Conservation (phyloP, 1,140 invertebrate genomes). For the Pseudomyrmex concolor region DNA sequence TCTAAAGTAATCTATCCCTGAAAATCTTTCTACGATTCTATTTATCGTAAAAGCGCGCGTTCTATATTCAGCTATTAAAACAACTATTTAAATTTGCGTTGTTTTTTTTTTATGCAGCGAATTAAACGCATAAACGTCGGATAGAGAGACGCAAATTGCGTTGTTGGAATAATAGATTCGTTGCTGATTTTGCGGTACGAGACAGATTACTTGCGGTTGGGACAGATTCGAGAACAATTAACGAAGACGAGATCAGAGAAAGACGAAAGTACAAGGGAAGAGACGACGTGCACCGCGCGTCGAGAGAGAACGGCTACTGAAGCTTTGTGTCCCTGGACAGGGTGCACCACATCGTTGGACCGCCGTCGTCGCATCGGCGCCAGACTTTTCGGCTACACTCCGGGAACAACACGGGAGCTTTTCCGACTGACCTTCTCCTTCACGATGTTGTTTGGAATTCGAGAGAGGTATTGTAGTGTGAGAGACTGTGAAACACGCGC, state of each 20-base stretch:
- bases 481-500: not conserved
- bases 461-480: not conserved
- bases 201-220: not conserved
- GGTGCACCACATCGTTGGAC: slow-evolving; percentile 65
- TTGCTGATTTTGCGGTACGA: not conserved
- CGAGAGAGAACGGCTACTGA: slow-evolving; percentile 34
- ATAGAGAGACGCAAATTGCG: slow-evolving; percentile 11
- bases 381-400: slow-evolving; percentile 70
- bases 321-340: slow-evolving; percentile 4
- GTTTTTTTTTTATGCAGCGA: not conserved
- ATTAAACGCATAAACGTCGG: not conserved
- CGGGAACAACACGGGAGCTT: slow-evolving; percentile 77
- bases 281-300: not conserved
- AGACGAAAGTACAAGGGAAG: not conserved
- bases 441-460: slow-evolving; percentile 41
- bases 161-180: not conserved
- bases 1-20: not conserved
- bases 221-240: not conserved
- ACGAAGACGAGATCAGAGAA: not conserved
- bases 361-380: slow-evolving; percentile 73
- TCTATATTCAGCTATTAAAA: not conserved
- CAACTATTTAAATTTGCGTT: not conserved
- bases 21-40: too few relatives aligned
- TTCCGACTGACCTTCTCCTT: slow-evolving; percentile 71
- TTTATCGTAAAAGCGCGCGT: too few relatives aligned